Conservation (phyloP, 2,888 invertebrate genomes). For the Apamea sordens region DNA sequence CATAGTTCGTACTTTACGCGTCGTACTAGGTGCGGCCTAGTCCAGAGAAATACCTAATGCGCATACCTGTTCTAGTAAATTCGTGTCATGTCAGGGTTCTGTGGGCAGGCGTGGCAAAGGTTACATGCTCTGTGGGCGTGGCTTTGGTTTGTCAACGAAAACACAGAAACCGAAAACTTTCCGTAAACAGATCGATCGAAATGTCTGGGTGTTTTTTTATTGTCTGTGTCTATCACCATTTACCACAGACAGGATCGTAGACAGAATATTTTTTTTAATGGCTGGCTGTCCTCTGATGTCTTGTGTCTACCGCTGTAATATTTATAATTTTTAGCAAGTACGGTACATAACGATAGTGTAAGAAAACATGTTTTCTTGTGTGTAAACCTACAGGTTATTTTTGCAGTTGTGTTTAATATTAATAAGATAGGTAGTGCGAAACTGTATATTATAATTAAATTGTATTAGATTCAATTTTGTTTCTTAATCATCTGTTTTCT, state of each 20-base stretch:
- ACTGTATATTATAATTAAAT: background rate
- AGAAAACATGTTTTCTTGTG: conserved; percentile 25
- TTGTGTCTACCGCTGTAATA: background rate
- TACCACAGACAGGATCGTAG: background rate
- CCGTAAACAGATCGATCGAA: background rate
- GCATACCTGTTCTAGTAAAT: too few species aligned
- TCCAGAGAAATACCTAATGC: too few species aligned
- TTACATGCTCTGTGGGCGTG: too few species aligned
- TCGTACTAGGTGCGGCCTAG: too few species aligned
- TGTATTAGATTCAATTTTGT: conserved; percentile 21
- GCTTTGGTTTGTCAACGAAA: background rate
- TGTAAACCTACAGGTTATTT: conserved; percentile 22
- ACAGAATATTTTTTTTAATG: background rate
- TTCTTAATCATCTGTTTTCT: conserved; percentile 33
- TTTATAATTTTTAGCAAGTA: background rate
- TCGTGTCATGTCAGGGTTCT: too few species aligned
- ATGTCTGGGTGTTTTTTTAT: background rate
- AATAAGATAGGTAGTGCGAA: conserved; percentile 12
- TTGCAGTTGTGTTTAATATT: conserved; percentile 18
- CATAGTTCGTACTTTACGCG: too few species aligned
- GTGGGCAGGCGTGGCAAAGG: background rate
- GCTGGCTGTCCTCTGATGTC: background rate
- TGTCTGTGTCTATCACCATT: background rate
- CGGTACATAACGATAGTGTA: background rate
- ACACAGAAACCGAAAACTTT: background rate